These are phyloP conservation scores for Rhabdornis inornatus DNA, from an alignment of 2,113 vertebrate genomes.

Conservation along the genomic window DNA sequence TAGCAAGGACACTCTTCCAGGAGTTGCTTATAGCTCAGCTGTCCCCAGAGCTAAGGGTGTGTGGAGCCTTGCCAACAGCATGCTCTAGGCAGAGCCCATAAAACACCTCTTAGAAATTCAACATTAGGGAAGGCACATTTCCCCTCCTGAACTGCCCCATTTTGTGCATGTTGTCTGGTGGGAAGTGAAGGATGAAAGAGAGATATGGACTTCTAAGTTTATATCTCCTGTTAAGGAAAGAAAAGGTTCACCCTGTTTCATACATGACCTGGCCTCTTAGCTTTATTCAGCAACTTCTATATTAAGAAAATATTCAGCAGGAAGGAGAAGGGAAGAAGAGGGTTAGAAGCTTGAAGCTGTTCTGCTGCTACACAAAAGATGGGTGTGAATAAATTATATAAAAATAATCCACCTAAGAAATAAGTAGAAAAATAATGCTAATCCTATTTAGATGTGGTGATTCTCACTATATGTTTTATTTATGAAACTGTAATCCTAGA, in stretches of 20 bases:
- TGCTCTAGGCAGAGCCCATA: accelerated
- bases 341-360: neutral
- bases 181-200: neutral
- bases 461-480: neutral
- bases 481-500: neutral
- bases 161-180: neutral
- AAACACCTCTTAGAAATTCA: neutral
- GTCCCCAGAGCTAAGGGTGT: accelerated
- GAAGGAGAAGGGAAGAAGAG: neutral
- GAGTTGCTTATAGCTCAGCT: neutral
- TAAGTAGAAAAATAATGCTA: neutral
- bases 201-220: neutral
- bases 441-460: neutral
- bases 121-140: neutral
- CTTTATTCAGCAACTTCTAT: neutral
- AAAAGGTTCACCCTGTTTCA: neutral
- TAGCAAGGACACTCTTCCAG: neutral
- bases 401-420: conserved; percentile 12
- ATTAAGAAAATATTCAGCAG: neutral
- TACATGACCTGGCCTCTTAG: neutral
- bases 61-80: accelerated
- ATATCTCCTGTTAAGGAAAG: neutral
- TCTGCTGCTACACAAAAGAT: neutral
- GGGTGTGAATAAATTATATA: neutral
- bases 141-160: neutral